phyloP scores from a whole-genome alignment of 2,113 vertebrate genomes.

The Phrynocephalus versicolor region DNA sequence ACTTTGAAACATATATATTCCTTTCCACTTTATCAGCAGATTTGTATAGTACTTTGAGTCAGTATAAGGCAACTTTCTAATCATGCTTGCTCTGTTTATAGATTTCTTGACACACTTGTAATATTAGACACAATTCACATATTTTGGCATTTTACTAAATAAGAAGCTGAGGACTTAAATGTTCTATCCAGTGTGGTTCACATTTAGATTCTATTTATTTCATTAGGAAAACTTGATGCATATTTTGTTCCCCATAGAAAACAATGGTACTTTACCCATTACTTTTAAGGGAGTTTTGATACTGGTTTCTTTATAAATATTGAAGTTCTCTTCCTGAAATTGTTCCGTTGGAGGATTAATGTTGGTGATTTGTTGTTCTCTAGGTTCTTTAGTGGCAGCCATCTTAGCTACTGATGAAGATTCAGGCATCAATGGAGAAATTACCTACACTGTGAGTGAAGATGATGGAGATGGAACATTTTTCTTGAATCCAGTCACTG shows the following conservation, averaged over 20 bases:
- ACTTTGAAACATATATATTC: not conserved
- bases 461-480: constrained; percentile 90
- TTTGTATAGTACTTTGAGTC: not conserved
- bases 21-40: too few species aligned
- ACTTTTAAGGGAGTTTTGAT: not conserved
- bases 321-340: not conserved
- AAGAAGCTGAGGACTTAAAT: not conserved
- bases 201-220: not conserved
- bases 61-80: not conserved
- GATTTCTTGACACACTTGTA: not conserved
- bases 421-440: constrained; percentile 90
- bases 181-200: not conserved
- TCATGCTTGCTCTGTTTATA: not conserved
- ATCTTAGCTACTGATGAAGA: constrained; percentile 93
- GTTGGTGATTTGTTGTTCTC: rapidly evolving
- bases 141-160: not conserved
- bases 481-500: constrained; percentile 91
- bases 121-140: not conserved
- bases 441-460: constrained; percentile 91
- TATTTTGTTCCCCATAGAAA: not conserved
- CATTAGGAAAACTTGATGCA: not conserved
- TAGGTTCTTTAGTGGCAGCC: constrained; percentile 95
- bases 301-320: not conserved
- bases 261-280: not conserved
- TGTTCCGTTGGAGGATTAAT: not conserved